Evolutionary conservation across 1,140 invertebrate genomes (phyloP), one percentile per base, ranked within the genome.

Genomic region (Drosophila pallidifrons): DNA sequence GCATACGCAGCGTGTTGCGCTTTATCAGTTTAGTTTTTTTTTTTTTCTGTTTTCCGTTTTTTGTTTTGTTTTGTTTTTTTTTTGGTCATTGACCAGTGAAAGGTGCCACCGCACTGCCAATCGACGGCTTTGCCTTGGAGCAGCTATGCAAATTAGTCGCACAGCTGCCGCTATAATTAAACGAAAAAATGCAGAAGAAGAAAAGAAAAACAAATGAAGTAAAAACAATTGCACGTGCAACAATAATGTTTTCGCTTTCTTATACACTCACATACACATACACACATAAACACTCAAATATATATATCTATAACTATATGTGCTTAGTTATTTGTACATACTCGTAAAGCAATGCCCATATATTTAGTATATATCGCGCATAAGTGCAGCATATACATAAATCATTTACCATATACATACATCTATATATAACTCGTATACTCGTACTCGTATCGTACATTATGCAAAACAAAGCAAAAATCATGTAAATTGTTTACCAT

Each of bases 401-500:
- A 38, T 52, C 70, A 59, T 67, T 46, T 52, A 73, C 38, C 54
- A 71, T 65, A 54, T 41, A 61, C 30, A 54, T 41, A 61, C 30
- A 52, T 51, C 20, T 3, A 25, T 25, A 46, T 46, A 55, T 55
- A 68, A 55, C 45, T 63, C 74, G 47, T 72, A 60, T 69, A 54
- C 49, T 54, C 57, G 64, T 67, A 55, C 41, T 43, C 41, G 41
- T 43, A 43, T 43, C 41, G 41, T 43, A 43, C 66, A 63, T 47
- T 45, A 77, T 55, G 70, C 60, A 67, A 67, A 25, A 25, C 20
- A 25, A 25, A 25, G 20, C 20, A 25, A 25, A 25, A 25, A 74
- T 57, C 70, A 73, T 77, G 73, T 75, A 71, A 75, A 75, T 75
- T 64, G 60, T 75, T 75, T 71, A 68, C 46, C 54, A 75, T 75